phyloP scores from a whole-genome alignment of 2,113 vertebrate species.

The Otolemur garnettii region DNA sequence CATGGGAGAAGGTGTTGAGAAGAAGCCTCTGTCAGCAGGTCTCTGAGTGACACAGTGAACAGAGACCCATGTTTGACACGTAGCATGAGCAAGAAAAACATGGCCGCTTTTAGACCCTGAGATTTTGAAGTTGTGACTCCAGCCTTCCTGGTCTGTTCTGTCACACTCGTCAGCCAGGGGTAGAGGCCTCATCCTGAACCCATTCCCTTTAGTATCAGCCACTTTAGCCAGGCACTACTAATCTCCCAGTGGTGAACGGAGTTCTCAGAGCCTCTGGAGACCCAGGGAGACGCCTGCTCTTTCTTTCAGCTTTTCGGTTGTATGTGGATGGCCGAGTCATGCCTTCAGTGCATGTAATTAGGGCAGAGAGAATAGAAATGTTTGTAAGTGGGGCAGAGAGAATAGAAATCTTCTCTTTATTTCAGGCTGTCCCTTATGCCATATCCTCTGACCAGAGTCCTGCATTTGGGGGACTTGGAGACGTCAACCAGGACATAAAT shows the following conservation, averaged over 20 bases:
- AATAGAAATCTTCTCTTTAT: background rate
- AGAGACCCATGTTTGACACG: background rate
- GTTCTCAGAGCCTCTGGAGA: background rate
- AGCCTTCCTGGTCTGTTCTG: background rate
- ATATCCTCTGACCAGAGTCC: background rate
- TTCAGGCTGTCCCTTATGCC: background rate
- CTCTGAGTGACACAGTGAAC: background rate
- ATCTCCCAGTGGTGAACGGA: background rate
- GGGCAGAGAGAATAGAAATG: background rate
- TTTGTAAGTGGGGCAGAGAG: background rate
- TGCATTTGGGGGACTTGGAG: background rate
- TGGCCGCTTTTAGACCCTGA: background rate
- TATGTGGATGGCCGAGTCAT: background rate
- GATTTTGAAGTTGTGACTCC: slow-evolving; percentile 34
- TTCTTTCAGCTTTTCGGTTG: slow-evolving; percentile 13
- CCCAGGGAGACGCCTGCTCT: background rate
- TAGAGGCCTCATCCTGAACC: background rate
- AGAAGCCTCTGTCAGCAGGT: background rate
- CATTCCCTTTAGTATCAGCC: background rate
- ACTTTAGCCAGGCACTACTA: background rate
- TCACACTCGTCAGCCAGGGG: background rate
- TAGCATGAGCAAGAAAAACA: background rate
- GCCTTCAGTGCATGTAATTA: background rate
- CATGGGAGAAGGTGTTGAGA: background rate
- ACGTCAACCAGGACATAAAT: background rate